Conservation (phyloP, 2,113 vertebrate genomes). For the Xenus cinereus region DNA sequence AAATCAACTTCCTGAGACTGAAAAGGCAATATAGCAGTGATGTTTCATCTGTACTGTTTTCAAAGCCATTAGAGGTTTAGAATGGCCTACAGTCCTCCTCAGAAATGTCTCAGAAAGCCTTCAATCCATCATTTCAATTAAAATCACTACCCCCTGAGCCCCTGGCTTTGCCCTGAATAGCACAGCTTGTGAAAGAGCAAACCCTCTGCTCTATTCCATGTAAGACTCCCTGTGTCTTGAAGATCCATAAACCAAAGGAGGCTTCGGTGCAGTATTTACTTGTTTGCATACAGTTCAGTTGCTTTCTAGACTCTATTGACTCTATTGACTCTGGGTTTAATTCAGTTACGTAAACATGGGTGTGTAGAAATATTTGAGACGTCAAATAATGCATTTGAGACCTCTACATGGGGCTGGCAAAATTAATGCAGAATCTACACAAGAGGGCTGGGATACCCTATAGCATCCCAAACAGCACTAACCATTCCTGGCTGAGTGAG, state of each 20-base stretch:
- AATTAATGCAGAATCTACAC: not conserved
- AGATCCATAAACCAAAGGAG: not conserved
- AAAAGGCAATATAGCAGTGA: not conserved
- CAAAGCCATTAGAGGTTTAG: not conserved
- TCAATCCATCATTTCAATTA: not conserved
- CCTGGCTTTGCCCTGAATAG: not conserved
- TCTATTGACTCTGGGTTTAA: not conserved
- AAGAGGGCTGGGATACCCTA: not conserved
- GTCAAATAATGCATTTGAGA: not conserved
- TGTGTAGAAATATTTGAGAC: not conserved
- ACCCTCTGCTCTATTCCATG: not conserved
- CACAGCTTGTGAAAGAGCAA: not conserved
- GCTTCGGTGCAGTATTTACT: not conserved
- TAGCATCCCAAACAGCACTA: not conserved
- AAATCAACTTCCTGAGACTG: not conserved
- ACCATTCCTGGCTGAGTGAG: not conserved
- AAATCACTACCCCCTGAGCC: not conserved
- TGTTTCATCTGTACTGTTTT: not conserved
- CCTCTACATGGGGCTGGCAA: not conserved
- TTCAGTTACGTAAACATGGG: not conserved
- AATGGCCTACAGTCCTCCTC: not conserved
- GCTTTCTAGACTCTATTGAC: not conserved
- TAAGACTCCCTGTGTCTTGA: not conserved
- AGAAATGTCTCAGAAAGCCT: not conserved
- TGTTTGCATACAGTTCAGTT: too few relatives aligned